phyloP scores from a whole-genome alignment of 2,888 invertebrate genomes.

The Amphipyra berbera region DNA sequence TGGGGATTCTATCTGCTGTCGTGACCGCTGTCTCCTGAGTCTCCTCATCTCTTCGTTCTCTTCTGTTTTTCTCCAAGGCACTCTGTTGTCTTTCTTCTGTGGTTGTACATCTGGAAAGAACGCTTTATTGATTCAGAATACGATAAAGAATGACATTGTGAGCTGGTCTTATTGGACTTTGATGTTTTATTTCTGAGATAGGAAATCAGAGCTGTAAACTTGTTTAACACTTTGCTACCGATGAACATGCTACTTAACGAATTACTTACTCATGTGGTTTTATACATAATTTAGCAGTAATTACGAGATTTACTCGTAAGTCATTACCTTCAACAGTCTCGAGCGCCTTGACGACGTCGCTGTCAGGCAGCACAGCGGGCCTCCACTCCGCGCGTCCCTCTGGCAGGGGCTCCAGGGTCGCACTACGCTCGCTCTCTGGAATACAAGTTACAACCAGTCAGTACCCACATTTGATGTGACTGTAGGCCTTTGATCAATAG shows the following conservation, averaged over 20 bases:
- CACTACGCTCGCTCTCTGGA: slow-evolving; percentile 94
- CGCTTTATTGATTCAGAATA: background rate
- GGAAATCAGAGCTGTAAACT: no score
- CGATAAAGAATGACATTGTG: background rate
- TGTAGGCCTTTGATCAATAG: background rate
- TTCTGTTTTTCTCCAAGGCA: slow-evolving; percentile 94
- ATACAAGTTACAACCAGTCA: background rate
- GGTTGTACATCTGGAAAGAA: slow-evolving; percentile 91
- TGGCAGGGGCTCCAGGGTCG: slow-evolving; percentile 92
- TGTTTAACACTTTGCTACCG: no score
- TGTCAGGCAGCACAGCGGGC: slow-evolving; percentile 94
- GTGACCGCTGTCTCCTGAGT: slow-evolving; percentile 89
- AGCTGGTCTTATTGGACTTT: no score
- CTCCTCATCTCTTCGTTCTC: slow-evolving; percentile 92
- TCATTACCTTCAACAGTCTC: slow-evolving; percentile 95
- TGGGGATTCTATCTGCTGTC: slow-evolving; percentile 82
- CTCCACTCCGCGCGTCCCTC: slow-evolving; percentile 95
- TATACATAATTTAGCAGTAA: no score
- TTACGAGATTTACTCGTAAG: no score
- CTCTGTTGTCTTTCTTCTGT: slow-evolving; percentile 93
- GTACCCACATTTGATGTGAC: background rate
- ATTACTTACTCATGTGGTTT: no score
- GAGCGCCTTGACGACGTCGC: slow-evolving; percentile 95
- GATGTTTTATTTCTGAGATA: no score
- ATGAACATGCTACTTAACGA: no score